Percentiles rank a stretch among this genome's conserved stretches.
Conservation (phyloP, 2,797 vertebrate genomes). For the Octomys mimax region DNA sequence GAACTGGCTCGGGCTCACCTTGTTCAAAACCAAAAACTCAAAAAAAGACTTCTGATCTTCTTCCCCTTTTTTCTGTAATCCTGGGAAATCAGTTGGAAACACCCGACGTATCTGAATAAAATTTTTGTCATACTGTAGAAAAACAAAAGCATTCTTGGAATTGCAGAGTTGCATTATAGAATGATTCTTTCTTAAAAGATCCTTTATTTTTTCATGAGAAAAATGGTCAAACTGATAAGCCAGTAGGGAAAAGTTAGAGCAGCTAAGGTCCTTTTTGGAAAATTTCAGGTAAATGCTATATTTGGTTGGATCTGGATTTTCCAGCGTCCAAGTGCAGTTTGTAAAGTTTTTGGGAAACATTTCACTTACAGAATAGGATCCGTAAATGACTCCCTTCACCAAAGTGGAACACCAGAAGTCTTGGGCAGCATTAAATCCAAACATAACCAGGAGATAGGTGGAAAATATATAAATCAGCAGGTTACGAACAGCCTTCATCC, state of each 20-base stretch:
- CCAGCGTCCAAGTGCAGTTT: conserved; percentile 99
- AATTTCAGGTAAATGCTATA: conserved; percentile 99
- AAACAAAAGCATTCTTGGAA: conserved; percentile 98
- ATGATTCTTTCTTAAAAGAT: conserved; percentile 97
- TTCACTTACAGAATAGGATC: conserved; percentile 99
- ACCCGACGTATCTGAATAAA: conserved; percentile 98
- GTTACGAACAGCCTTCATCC: conserved; percentile 99
- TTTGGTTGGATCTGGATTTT: conserved; percentile 99
- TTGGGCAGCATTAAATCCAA: conserved; percentile 99
- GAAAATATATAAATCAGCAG: conserved; percentile 99
- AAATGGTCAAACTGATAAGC: conserved; percentile 99
- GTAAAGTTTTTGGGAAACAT: conserved; percentile 99
- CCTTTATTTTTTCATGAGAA: conserved; percentile 99
- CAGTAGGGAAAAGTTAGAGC: conserved; percentile 98
- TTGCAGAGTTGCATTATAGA: conserved; percentile 99
- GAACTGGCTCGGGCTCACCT: conserved; percentile 99
- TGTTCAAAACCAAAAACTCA: conserved; percentile 99
- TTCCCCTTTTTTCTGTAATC: conserved; percentile 96
- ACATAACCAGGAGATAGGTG: conserved; percentile 99
- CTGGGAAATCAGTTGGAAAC: conserved; percentile 95
- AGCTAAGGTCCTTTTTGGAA: conserved; percentile 99
- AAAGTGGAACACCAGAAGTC: conserved; percentile 99
- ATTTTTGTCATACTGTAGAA: conserved; percentile 99
- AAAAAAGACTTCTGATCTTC: conserved; percentile 98
- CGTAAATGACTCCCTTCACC: conserved; percentile 99